A percentile compares a stretch with the other conserved stretches of the same genome.
These are phyloP conservation scores for Lethrus apterus DNA, from an alignment of 1,140 invertebrate genomes.

Conservation along the genomic window DNA sequence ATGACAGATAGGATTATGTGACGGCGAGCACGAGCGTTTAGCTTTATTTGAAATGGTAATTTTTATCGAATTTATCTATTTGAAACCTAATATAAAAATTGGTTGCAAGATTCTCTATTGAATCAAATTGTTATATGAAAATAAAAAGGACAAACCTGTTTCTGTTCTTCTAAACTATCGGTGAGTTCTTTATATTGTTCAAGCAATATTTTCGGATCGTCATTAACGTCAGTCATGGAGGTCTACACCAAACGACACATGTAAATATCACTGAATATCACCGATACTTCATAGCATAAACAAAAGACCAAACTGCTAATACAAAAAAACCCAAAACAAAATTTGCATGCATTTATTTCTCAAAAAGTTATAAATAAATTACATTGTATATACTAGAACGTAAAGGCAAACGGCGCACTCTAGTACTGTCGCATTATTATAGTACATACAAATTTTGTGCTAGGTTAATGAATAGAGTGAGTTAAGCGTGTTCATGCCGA, in stretches of 20 bases:
- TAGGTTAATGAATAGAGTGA: slow-evolving; percentile 1
- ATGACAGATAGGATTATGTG: too few species aligned
- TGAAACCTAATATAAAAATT: too few species aligned
- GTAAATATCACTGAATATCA: neutral
- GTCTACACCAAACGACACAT: slow-evolving; percentile 22
- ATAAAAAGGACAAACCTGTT: slow-evolving; percentile 35
- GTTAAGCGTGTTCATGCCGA: neutral
- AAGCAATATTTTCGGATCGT: slow-evolving; percentile 22
- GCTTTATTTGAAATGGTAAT: too few species aligned
- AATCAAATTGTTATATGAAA: too few species aligned
- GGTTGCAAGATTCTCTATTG: too few species aligned
- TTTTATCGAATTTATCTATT: too few species aligned
- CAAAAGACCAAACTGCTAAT: too few species aligned
- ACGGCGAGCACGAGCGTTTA: too few species aligned
- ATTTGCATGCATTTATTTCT: slow-evolving; percentile 31
- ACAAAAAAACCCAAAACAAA: slow-evolving; percentile 29
- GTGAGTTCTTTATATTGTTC: slow-evolving; percentile 33
- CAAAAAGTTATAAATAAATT: too few species aligned
- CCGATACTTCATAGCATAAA: neutral
- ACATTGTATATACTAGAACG: slow-evolving; percentile 2
- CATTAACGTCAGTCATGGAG: slow-evolving; percentile 20
- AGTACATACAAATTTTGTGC: slow-evolving; percentile 15
- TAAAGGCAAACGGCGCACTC: too few species aligned
- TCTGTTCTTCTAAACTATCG: slow-evolving; percentile 34
- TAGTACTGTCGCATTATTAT: too few species aligned